phyloP scores from a whole-genome alignment of 2,113 vertebrate genomes.

The Silurus glanis region DNA sequence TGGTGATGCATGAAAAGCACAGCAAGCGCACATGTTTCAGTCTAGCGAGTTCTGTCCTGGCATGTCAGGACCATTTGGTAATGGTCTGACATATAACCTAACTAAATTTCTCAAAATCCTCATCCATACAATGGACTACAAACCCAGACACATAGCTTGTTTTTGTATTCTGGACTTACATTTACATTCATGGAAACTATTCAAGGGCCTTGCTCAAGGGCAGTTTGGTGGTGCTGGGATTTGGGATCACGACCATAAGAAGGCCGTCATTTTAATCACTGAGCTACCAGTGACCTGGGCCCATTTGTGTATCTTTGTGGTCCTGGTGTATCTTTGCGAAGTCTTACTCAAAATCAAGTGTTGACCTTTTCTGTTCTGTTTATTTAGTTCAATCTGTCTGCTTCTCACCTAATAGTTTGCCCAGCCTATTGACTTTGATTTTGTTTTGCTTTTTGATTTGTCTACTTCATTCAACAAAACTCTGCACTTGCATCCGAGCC shows the following conservation, averaged over 20 bases:
- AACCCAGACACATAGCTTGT: background rate
- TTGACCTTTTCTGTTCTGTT: background rate
- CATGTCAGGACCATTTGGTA: background rate
- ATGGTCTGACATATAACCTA: background rate
- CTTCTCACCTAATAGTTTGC: background rate
- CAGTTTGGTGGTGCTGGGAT: too few relatives aligned
- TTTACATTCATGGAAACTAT: too few relatives aligned
- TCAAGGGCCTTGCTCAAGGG: too few relatives aligned
- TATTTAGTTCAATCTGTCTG: background rate
- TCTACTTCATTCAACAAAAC: background rate
- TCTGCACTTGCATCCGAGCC: background rate
- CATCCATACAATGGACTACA: background rate
- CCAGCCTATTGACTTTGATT: background rate
- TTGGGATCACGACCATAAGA: too few relatives aligned
- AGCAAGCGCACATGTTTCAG: constrained; percentile 51
- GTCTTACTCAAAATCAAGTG: background rate
- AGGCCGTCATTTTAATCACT: too few relatives aligned
- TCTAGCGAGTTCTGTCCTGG: constrained; percentile 27
- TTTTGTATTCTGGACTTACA: background rate
- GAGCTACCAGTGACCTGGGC: background rate
- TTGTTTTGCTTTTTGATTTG: background rate
- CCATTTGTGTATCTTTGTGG: background rate
- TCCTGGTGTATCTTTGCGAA: background rate
- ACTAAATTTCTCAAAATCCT: background rate
- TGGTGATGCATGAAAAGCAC: constrained; percentile 34